These are phyloP conservation scores for Enteromius thamalakanensis DNA, from an alignment of 2,797 vertebrate species.

Conservation along the genomic window DNA sequence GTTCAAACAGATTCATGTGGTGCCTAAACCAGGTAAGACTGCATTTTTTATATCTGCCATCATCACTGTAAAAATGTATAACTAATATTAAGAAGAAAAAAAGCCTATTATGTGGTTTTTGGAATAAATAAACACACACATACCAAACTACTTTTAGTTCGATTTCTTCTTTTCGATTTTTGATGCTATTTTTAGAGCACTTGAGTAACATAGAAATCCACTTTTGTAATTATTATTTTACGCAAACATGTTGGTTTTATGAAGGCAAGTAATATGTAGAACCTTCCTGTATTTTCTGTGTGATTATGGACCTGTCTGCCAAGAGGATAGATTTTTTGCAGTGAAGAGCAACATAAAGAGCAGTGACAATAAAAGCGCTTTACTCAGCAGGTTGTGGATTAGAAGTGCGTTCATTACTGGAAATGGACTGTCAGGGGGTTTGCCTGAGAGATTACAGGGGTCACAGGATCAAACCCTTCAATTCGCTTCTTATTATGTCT, in stretches of 20 bases:
- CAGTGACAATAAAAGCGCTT: slow-evolving; percentile 51
- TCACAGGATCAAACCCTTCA: slow-evolving; percentile 34
- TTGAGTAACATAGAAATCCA: neutral
- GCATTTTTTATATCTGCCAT: neutral
- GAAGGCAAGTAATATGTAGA: neutral
- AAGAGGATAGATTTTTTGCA: slow-evolving; percentile 1
- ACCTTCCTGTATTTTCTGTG: slow-evolving; percentile 1
- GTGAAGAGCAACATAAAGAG: slow-evolving; percentile 26
- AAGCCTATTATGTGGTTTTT: neutral
- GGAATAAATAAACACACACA: neutral
- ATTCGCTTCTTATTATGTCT: slow-evolving; percentile 19
- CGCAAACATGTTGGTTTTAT: neutral
- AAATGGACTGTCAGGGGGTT: slow-evolving; percentile 42
- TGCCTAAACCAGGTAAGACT: slow-evolving; percentile 83
- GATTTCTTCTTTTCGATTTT: neutral
- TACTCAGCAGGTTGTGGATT: slow-evolving; percentile 56
- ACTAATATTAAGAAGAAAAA: neutral
- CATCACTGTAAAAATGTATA: neutral
- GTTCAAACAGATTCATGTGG: slow-evolving; percentile 91
- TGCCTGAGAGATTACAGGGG: slow-evolving; percentile 41
- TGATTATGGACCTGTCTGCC: neutral
- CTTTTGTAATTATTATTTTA: neutral
- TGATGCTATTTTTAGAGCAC: neutral
- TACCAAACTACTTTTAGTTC: neutral
- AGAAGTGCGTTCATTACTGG: slow-evolving; percentile 48